phyloP scores from a whole-genome alignment of 1,140 invertebrate genomes.

The Ceratoteleas bidentatus region DNA sequence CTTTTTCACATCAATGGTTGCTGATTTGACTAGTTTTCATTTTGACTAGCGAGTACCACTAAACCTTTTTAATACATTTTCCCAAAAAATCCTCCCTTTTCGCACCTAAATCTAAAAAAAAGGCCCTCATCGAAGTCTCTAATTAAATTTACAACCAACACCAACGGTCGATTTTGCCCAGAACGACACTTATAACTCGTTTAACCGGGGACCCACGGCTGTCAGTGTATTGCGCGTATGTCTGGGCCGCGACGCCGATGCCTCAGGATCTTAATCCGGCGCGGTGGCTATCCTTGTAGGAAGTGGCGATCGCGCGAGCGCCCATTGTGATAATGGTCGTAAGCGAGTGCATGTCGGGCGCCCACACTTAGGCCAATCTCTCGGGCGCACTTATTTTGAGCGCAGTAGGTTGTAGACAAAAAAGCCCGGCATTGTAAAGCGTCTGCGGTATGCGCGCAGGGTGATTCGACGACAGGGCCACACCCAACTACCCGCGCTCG shows the following conservation, averaged over 20 bases:
- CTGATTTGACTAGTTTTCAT: too few species aligned
- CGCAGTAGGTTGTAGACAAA: constrained; percentile 52
- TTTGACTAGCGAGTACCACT: too few species aligned
- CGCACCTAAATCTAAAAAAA: too few species aligned
- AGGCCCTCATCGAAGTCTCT: too few species aligned
- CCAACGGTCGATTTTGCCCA: background rate
- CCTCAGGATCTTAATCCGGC: constrained; percentile 45
- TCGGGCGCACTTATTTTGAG: constrained; percentile 52
- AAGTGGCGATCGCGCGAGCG: constrained; percentile 17
- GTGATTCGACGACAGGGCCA: constrained; percentile 48
- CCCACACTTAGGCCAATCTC: constrained; percentile 49
- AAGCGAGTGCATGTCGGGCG: constrained; percentile 39
- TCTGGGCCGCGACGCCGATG: constrained; percentile 28
- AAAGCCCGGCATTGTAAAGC: constrained; percentile 37
- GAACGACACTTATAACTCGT: constrained; percentile 22
- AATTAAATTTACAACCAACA: constrained; percentile 44
- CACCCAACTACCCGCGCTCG: constrained; percentile 52
- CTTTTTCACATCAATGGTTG: too few species aligned
- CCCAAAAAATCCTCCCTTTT: too few species aligned
- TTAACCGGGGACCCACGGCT: background rate
- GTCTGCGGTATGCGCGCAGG: constrained; percentile 36
- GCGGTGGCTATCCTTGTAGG: constrained; percentile 47
- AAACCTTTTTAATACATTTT: too few species aligned
- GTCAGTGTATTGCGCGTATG: background rate
- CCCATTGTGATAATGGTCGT: constrained; percentile 50